phyloP scores from a whole-genome alignment of 2,888 invertebrate species.

The Napeogenes sylphis region DNA sequence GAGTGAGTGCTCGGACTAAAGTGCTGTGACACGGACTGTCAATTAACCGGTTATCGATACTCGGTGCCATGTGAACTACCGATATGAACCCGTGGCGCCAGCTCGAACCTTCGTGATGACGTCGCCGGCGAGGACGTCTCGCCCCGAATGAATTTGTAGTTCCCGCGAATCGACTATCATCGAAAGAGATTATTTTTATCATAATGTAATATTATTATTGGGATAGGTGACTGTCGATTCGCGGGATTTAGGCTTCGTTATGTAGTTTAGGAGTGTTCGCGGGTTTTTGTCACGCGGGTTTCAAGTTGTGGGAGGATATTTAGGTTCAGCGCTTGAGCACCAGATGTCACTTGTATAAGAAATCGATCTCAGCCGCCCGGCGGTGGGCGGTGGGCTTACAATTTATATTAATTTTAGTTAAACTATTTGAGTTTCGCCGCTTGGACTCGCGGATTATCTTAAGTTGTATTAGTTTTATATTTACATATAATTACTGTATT shows the following conservation, averaged over 20 bases:
- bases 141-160: conserved; percentile 21
- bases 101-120: conserved; percentile 57
- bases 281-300: conserved; percentile 35
- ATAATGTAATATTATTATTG: conserved; percentile 52
- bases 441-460: conserved; percentile 54
- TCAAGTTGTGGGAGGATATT: conserved; percentile 29
- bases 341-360: conserved; percentile 62
- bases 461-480: conserved; percentile 70
- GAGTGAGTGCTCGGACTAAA: conserved; percentile 38
- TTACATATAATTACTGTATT: conserved; percentile 63
- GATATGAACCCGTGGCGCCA: conserved; percentile 44
- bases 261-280: conserved; percentile 7
- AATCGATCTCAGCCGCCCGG: conserved; percentile 74
- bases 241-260: conserved; percentile 45
- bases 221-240: conserved; percentile 33
- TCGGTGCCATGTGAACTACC: conserved; percentile 24
- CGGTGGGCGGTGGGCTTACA: conserved; percentile 67
- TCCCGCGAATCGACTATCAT: conserved; percentile 35
- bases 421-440: conserved; percentile 48
- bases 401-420: conserved; percentile 56
- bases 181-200: conserved; percentile 56
- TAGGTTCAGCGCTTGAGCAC: conserved; percentile 64
- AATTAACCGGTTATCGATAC: conserved; percentile 23
- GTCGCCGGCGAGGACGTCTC: conserved; percentile 44
- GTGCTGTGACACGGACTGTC: conserved; percentile 36